Conservation (phyloP, 2,888 invertebrate genomes). For the Neelides folsomi region DNA sequence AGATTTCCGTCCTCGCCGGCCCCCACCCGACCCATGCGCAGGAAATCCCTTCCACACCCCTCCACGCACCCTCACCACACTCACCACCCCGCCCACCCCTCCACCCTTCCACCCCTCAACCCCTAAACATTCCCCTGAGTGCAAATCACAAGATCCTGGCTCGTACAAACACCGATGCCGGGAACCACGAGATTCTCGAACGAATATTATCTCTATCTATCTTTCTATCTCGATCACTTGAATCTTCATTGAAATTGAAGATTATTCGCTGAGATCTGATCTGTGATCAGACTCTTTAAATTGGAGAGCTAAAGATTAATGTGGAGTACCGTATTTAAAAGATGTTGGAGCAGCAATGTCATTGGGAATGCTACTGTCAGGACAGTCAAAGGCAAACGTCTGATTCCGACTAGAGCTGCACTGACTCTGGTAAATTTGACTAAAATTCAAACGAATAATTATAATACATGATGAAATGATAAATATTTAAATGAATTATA, state of each 20-base stretch:
- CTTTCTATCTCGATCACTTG: too few relatives aligned
- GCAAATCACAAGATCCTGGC: too few relatives aligned
- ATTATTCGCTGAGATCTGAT: too few relatives aligned
- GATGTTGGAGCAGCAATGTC: conserved; percentile 36
- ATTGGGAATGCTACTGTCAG: conserved; percentile 73
- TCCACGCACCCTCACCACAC: not conserved
- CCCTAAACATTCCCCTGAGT: too few relatives aligned
- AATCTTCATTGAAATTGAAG: too few relatives aligned
- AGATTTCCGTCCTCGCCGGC: not conserved
- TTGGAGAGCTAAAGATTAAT: not conserved
- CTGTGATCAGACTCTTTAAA: too few relatives aligned
- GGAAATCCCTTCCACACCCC: conserved; percentile 1
- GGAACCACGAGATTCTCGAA: too few relatives aligned
- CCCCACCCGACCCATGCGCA: not conserved
- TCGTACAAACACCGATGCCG: too few relatives aligned
- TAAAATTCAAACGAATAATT: not conserved
- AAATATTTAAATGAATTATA: not conserved
- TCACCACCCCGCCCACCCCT: not conserved
- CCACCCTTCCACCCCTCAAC: too few relatives aligned
- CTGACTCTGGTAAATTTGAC: conserved; percentile 54
- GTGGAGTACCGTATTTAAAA: not conserved
- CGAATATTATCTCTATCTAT: too few relatives aligned
- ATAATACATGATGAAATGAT: not conserved
- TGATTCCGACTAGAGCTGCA: conserved; percentile 71
- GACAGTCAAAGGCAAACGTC: conserved; percentile 64